Conservation (phyloP, 1,140 invertebrate genomes). For the Planococcus citri region DNA sequence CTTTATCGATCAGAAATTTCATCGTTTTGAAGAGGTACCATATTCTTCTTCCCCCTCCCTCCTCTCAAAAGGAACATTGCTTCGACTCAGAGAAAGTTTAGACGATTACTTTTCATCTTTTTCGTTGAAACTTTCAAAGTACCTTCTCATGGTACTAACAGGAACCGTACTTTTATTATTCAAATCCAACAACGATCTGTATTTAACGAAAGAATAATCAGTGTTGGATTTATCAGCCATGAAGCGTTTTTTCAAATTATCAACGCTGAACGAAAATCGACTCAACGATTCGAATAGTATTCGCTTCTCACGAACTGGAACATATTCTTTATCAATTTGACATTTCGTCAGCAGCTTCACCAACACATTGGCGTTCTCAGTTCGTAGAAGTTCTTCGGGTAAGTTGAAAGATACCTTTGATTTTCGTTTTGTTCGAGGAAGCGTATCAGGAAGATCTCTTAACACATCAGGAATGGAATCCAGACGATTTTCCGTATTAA, state of each 20-base stretch:
- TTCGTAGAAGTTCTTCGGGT: not conserved
- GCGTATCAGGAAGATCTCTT: not conserved
- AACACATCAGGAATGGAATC: not conserved
- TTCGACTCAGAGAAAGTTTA: too few relatives aligned
- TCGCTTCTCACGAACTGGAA: not conserved
- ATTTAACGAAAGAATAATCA: not conserved
- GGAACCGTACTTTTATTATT: not conserved
- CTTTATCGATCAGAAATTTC: too few relatives aligned
- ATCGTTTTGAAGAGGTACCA: too few relatives aligned
- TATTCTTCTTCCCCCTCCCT: too few relatives aligned
- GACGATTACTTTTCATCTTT: not conserved
- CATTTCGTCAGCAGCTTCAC: not conserved
- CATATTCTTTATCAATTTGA: conserved; percentile 5
- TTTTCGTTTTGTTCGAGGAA: not conserved
- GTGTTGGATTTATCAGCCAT: not conserved
- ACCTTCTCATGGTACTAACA: not conserved
- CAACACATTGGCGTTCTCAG: not conserved
- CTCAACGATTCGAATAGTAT: conserved; percentile 5
- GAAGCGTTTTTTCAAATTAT: not conserved
- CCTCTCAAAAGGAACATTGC: too few relatives aligned
- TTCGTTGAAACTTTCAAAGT: conserved; percentile 4
- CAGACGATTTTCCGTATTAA: not conserved
- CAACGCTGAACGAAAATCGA: not conserved
- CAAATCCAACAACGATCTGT: not conserved
- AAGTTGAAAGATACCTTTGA: not conserved